These are phyloP conservation scores for Dufourea novaeangliae DNA, from an alignment of 1,140 invertebrate genomes.

Conservation along the genomic window DNA sequence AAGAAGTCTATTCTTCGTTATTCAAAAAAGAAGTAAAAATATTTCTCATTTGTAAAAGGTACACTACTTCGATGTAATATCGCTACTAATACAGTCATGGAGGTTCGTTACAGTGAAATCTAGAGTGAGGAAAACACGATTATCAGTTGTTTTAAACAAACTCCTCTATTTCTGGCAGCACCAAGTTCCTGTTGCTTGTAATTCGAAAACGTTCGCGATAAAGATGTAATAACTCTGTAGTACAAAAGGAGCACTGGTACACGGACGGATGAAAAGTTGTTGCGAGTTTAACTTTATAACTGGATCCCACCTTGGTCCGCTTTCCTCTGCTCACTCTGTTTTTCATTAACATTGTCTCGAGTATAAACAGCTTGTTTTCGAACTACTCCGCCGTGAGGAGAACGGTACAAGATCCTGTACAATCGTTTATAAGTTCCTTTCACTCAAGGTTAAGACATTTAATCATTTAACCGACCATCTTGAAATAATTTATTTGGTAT, in stretches of 20 bases:
- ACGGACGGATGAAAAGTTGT: not conserved
- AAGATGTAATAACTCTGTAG: slow-evolving; percentile 19
- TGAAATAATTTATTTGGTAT: too few relatives aligned
- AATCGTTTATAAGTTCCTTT: not conserved
- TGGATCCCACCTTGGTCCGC: not conserved
- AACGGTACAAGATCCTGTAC: not conserved
- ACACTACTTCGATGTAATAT: not conserved
- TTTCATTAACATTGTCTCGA: slow-evolving; percentile 5
- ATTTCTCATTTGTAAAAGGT: too few relatives aligned
- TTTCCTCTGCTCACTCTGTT: not conserved
- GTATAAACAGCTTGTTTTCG: slow-evolving; percentile 2
- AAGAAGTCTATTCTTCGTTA: too few relatives aligned
- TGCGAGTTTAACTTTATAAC: slow-evolving; percentile 23
- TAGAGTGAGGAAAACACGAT: not conserved
- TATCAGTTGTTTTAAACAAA: slow-evolving; percentile 19
- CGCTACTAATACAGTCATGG: not conserved
- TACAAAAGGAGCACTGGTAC: slow-evolving; percentile 2
- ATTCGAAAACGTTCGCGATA: not conserved
- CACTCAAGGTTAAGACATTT: not conserved
- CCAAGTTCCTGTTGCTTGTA: not conserved
- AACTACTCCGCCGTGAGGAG: not conserved
- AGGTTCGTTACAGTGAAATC: not conserved
- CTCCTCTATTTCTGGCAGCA: not conserved
- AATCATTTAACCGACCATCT: not conserved
- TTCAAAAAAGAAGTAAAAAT: too few relatives aligned